Percentiles rank a stretch among this genome's conserved stretches.
phyloP scores from a whole-genome alignment of 2,113 vertebrate species.

The Aldabrachelys gigantea region DNA sequence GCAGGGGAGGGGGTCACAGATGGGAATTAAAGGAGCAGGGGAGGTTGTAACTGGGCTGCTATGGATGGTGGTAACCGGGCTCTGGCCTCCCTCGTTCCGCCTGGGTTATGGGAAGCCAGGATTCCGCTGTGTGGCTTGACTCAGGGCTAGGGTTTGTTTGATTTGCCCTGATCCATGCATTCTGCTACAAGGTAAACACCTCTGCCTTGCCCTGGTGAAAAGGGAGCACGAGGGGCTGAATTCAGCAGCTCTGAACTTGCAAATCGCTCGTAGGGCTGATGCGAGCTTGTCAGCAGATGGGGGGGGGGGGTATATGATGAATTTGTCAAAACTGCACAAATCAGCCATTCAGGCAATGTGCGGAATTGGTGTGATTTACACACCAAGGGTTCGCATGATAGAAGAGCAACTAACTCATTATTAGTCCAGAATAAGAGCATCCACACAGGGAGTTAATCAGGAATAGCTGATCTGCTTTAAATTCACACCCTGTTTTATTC shows the following conservation, averaged over 20 bases:
- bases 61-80: background rate
- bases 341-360: background rate
- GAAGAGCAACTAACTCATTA: no score
- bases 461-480: background rate
- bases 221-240: rapidly evolving
- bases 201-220: background rate
- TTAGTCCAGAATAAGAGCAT: background rate
- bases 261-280: rapidly evolving
- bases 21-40: background rate
- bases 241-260: background rate
- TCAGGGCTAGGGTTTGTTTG: no score
- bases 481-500: background rate
- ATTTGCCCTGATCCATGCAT: background rate
- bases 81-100: rapidly evolving
- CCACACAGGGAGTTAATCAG: background rate
- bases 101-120: no score
- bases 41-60: background rate
- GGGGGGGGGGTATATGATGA: no score
- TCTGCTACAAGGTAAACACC: background rate
- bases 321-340: background rate
- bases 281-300: background rate
- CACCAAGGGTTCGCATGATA: background rate
- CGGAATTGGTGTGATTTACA: background rate
- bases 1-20: background rate
- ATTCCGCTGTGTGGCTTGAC: rapidly evolving